Evolutionary conservation across 2,888 invertebrate species (phyloP).

Genomic region (Tholera decimalis): DNA sequence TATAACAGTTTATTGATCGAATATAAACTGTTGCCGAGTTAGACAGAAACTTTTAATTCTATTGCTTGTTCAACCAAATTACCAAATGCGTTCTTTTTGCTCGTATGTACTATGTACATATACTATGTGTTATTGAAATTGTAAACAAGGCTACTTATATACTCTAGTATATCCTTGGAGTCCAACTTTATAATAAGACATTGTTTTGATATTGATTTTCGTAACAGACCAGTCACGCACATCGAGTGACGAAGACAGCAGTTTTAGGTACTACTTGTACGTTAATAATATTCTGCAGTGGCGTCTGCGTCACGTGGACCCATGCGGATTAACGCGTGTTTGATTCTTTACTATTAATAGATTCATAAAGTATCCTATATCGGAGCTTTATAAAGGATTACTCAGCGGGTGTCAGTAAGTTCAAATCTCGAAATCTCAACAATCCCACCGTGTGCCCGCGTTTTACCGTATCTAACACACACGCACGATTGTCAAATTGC

Average conservation of each 20-base stretch:
- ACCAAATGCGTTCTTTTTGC: conserved; percentile 35
- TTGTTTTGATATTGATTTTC: conserved; percentile 79
- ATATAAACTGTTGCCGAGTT: conserved; percentile 14
- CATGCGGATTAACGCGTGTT: conserved; percentile 82
- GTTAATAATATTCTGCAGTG: conserved; percentile 74
- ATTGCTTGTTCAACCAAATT: conserved; percentile 37
- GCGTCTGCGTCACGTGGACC: conserved; percentile 77
- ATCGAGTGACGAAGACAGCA: conserved; percentile 70
- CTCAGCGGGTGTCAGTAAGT: conserved; percentile 81
- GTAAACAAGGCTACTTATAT: conserved; percentile 48
- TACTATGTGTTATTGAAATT: conserved; percentile 34
- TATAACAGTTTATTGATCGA: conserved; percentile 36
- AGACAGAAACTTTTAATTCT: conserved; percentile 17
- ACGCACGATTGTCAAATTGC: conserved; percentile 49
- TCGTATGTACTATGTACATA: conserved; percentile 8
- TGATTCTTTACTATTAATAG: conserved; percentile 87
- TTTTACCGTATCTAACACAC: conserved; percentile 54
- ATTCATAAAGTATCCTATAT: conserved; percentile 75
- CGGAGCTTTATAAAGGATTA: conserved; percentile 77
- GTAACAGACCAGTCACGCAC: conserved; percentile 76
- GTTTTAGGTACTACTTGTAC: conserved; percentile 63
- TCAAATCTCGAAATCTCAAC: conserved; percentile 56
- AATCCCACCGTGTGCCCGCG: conserved; percentile 50
- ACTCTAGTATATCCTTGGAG: conserved; percentile 68
- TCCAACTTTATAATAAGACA: conserved; percentile 73